phyloP scores from a whole-genome alignment of 2,113 vertebrate species.

The Prunella fulvescens region DNA sequence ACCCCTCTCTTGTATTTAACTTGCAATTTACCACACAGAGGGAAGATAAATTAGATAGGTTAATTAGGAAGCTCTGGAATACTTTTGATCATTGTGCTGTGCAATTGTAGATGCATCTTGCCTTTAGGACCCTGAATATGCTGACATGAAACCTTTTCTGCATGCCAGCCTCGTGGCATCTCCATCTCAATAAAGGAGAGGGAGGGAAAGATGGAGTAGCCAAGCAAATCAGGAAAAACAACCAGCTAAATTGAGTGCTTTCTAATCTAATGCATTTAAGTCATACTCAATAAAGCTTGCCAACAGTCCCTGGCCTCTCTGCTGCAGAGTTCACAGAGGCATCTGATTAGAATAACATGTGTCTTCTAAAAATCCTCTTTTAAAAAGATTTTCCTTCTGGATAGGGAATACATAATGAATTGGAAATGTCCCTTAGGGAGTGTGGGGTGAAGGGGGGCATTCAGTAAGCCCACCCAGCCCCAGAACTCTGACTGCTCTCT shows the following conservation, averaged over 20 bases:
- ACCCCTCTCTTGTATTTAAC: background rate
- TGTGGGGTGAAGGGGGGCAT: background rate
- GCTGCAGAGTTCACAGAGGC: conserved; percentile 18
- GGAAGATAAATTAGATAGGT: conserved; percentile 24
- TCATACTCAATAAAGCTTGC: conserved; percentile 54
- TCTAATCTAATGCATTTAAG: conserved; percentile 64
- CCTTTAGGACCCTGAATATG: conserved; percentile 16
- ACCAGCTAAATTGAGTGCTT: conserved; percentile 56
- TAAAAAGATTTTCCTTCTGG: background rate
- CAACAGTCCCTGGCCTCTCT: background rate
- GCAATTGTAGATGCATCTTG: background rate
- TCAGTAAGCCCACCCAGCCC: background rate
- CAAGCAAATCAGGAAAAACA: conserved; percentile 57
- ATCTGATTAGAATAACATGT: background rate
- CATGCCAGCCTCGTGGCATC: background rate
- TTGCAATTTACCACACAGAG: background rate
- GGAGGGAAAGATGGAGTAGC: conserved; percentile 6
- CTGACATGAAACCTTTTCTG: conserved; percentile 36
- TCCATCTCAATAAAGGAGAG: background rate
- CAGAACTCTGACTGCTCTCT: background rate
- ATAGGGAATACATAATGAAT: background rate
- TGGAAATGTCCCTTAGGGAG: background rate
- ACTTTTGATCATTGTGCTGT: background rate
- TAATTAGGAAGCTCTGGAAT: conserved; percentile 41
- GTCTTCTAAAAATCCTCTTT: conserved; percentile 43